Evolutionary conservation across 2,888 invertebrate species (phyloP).

Genomic region (Gisinianus flammeolus): DNA sequence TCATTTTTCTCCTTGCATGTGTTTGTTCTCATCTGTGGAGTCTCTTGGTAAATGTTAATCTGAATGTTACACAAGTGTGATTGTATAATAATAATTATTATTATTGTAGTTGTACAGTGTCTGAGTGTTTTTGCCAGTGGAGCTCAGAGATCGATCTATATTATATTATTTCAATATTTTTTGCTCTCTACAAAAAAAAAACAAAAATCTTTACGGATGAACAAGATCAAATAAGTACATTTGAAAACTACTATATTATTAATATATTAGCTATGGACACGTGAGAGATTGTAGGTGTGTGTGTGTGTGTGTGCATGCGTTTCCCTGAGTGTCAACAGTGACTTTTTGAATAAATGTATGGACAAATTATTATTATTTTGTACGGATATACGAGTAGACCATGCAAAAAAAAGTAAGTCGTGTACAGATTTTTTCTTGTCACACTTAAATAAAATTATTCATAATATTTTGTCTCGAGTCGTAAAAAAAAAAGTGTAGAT

Average conservation of each 20-base stretch:
- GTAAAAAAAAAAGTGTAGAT: background rate
- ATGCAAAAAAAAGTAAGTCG: background rate
- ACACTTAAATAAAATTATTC: no score
- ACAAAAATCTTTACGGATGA: constrained; percentile 8
- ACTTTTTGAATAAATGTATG: background rate
- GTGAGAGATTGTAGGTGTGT: background rate
- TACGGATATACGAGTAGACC: background rate
- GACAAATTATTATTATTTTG: no score
- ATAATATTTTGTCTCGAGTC: background rate
- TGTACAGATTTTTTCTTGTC: background rate
- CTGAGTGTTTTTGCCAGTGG: background rate
- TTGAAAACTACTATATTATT: no score
- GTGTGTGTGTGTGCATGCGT: background rate
- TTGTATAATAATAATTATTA: background rate
- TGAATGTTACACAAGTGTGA: background rate
- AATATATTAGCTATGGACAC: no score
- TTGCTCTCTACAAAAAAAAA: constrained; percentile 4
- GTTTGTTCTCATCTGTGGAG: background rate
- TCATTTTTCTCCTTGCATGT: no score
- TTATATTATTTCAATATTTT: no score
- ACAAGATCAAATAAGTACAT: no score
- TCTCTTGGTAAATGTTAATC: background rate
- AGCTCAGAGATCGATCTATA: background rate
- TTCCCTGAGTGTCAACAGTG: background rate
- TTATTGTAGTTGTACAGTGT: background rate